Percentiles rank a stretch among this genome's conserved stretches.
Conservation (phyloP, 2,797 vertebrate genomes). For the Phrynocephalus vlangalii region DNA sequence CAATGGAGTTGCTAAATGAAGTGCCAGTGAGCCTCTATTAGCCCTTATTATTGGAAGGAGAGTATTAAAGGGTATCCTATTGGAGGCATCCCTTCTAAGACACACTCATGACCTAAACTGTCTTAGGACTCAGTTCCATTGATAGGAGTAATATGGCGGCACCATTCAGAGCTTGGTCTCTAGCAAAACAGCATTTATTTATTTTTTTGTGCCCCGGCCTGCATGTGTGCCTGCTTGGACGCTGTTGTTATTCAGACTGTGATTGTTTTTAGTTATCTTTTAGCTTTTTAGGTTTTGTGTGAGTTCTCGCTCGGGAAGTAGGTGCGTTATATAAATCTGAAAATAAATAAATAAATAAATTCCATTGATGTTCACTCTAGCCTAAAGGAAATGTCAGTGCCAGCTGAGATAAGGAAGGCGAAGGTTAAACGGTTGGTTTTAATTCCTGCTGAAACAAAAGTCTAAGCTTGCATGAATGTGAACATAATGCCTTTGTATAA, state of each 20-base stretch:
- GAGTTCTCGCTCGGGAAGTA: no score
- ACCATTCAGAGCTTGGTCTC: slow-evolving; percentile 3
- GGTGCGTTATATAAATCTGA: no score
- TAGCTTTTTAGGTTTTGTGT: no score
- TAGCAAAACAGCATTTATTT: slow-evolving; percentile 5
- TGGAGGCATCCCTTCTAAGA: not conserved
- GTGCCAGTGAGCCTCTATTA: slow-evolving; percentile 4
- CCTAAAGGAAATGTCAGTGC: not conserved
- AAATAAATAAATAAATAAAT: not conserved
- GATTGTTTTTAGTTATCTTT: no score
- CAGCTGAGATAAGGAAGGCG: not conserved
- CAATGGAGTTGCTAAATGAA: slow-evolving; percentile 16
- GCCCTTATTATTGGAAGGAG: not conserved
- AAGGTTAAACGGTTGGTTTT: slow-evolving; percentile 21
- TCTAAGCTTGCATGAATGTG: slow-evolving; percentile 7
- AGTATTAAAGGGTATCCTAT: slow-evolving; percentile 14
- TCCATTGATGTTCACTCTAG: slow-evolving; percentile 17
- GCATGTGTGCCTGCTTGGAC: no score
- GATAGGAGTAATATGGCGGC: not conserved
- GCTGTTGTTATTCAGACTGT: no score
- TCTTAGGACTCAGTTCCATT: not conserved
- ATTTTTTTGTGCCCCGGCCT: no score
- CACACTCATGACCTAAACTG: not conserved
- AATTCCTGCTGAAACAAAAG: slow-evolving; percentile 35
- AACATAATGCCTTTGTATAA: slow-evolving; percentile 4